Conservation (phyloP, 2,113 vertebrate genomes). For the Porphyrio hochstetteri region DNA sequence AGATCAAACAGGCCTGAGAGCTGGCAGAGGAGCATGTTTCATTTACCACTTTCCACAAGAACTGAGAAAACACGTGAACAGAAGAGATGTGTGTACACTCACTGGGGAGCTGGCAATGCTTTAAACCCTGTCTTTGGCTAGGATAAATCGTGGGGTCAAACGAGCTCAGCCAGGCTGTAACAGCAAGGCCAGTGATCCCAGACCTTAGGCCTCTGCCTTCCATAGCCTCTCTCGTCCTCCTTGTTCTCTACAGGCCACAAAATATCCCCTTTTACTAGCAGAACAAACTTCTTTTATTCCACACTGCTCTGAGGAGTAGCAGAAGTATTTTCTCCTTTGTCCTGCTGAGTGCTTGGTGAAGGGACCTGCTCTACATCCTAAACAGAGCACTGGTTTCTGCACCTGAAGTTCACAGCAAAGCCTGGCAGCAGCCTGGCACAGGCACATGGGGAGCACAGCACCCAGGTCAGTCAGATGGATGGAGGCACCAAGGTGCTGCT, state of each 20-base stretch:
- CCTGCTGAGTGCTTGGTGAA: neutral
- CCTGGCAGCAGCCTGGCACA: neutral
- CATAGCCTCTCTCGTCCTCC: neutral
- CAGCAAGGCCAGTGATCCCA: neutral
- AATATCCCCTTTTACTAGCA: neutral
- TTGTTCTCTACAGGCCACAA: neutral
- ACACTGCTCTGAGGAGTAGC: neutral
- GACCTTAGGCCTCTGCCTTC: neutral
- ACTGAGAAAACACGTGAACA: neutral
- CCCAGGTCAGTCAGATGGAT: neutral
- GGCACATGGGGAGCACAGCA: neutral
- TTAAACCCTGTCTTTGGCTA: neutral
- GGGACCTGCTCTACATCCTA: neutral
- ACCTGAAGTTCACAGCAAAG: neutral
- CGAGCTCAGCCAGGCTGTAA: neutral
- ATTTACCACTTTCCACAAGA: slow-evolving; percentile 5
- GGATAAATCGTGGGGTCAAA: neutral
- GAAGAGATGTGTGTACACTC: neutral
- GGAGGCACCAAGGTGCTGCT: neutral
- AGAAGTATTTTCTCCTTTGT: neutral
- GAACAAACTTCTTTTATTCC: neutral
- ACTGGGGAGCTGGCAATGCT: neutral
- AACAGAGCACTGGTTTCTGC: neutral
- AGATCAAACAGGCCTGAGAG: neutral
- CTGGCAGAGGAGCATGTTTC: neutral